Percentiles rank a stretch among this genome's conserved stretches.
phyloP scores from a whole-genome alignment of 2,113 vertebrate genomes.

The Gymnorhina tibicen region DNA sequence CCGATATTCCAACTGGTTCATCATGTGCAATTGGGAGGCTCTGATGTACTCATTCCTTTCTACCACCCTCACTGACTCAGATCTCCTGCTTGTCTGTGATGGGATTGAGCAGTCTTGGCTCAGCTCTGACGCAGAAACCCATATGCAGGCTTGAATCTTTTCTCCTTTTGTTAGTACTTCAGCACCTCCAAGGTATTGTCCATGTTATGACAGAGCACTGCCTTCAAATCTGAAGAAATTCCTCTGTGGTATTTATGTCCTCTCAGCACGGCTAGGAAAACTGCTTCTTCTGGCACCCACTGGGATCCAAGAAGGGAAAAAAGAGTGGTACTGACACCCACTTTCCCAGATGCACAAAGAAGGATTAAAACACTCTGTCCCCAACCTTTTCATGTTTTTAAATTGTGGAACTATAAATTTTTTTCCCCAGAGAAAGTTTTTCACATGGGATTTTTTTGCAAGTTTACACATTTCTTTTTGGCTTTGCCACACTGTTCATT shows the following conservation, averaged over 20 bases:
- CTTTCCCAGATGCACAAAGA: not conserved
- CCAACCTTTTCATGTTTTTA: not conserved
- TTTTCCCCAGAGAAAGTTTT: not conserved
- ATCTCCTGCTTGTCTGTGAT: not conserved
- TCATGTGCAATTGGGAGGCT: not conserved
- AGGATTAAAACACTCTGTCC: not conserved
- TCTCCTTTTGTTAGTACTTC: not conserved
- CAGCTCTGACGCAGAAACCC: not conserved
- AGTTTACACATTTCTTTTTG: constrained; percentile 6
- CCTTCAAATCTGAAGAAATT: not conserved
- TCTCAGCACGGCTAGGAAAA: not conserved
- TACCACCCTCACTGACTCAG: constrained; percentile 8
- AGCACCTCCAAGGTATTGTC: not conserved
- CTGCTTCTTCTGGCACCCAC: not conserved
- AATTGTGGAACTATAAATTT: not conserved
- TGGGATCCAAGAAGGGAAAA: not conserved
- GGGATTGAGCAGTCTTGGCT: not conserved
- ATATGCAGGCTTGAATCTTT: not conserved
- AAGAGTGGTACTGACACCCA: not conserved
- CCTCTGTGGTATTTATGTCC: not conserved
- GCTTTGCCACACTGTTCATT: not conserved
- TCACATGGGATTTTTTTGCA: constrained; percentile 3
- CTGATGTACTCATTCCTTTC: constrained; percentile 6
- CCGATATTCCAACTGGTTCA: not conserved
- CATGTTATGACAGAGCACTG: not conserved